A percentile compares a stretch with the other conserved stretches of the same genome.
phyloP scores from a whole-genome alignment of 2,113 vertebrate genomes.

The Rattus norvegicus region GRCr8 NC_086025.1:18670001-18670500 shows the following conservation, averaged over 20 bases:
- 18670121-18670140: not conserved
- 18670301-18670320: not conserved
- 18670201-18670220: slow-evolving; percentile 38
- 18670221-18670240: not conserved
- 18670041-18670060: slow-evolving; percentile 23
- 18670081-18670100: not conserved
- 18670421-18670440: not conserved
- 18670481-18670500: not conserved
- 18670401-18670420: not conserved
- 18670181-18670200: slow-evolving; percentile 8
- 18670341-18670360: not conserved
- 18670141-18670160: not conserved
- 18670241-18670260: not conserved
- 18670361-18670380: not conserved
- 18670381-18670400: not conserved
- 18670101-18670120: not conserved
- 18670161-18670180: not conserved
- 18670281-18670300: slow-evolving; percentile 31
- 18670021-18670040: slow-evolving; percentile 8
- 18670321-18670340: not conserved
- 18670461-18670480: not conserved
- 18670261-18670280: not conserved
- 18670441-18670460: slow-evolving; percentile 1
- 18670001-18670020: not conserved
- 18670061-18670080: slow-evolving; percentile 57